A percentile compares a stretch with the other conserved stretches of the same genome.
Evolutionary conservation across 1,140 invertebrate genomes (phyloP).

Genomic region (Paramacrobiotus metropolitanus): DNA sequence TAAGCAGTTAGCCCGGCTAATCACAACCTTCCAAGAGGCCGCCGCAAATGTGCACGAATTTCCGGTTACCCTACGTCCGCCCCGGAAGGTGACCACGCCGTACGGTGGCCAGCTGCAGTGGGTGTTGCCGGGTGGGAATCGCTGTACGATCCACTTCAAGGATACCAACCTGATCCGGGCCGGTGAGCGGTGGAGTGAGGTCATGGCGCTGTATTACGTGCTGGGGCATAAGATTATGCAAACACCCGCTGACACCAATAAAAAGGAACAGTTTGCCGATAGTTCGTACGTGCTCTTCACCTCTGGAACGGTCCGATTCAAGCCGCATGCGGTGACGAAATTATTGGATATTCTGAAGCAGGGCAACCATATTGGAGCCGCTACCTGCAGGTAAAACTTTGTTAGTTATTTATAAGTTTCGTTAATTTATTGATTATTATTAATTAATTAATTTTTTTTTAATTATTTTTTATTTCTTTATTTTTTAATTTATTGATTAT

Average conservation of each 20-base stretch:
- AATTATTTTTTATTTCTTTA: too few species aligned
- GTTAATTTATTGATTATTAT: too few species aligned
- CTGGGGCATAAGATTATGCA: conserved; percentile 25
- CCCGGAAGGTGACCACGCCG: conserved; percentile 23
- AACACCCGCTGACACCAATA: conserved; percentile 12
- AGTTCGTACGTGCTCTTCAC: conserved; percentile 26
- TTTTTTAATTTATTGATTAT: too few species aligned
- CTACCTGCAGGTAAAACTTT: not conserved
- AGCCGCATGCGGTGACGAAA: conserved; percentile 20
- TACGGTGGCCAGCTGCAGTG: conserved; percentile 25
- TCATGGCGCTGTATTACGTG: conserved; percentile 31
- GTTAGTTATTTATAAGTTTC: too few species aligned
- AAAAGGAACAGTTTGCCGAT: conserved; percentile 17
- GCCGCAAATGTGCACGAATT: conserved; percentile 12
- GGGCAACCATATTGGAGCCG: not conserved
- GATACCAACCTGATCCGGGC: conserved; percentile 25
- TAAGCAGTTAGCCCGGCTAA: conserved; percentile 8
- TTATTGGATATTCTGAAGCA: not conserved
- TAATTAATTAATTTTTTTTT: too few species aligned
- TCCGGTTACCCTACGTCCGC: conserved; percentile 12
- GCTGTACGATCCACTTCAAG: conserved; percentile 24
- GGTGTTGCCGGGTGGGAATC: conserved; percentile 24
- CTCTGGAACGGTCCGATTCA: conserved; percentile 27
- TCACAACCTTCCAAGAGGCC: conserved; percentile 17
- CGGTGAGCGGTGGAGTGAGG: conserved; percentile 27